Percentiles rank a stretch among this genome's conserved stretches.
These are phyloP conservation scores for Graptemys geographica DNA, from an alignment of 2,797 vertebrate species.

Conservation along the genomic window DNA sequence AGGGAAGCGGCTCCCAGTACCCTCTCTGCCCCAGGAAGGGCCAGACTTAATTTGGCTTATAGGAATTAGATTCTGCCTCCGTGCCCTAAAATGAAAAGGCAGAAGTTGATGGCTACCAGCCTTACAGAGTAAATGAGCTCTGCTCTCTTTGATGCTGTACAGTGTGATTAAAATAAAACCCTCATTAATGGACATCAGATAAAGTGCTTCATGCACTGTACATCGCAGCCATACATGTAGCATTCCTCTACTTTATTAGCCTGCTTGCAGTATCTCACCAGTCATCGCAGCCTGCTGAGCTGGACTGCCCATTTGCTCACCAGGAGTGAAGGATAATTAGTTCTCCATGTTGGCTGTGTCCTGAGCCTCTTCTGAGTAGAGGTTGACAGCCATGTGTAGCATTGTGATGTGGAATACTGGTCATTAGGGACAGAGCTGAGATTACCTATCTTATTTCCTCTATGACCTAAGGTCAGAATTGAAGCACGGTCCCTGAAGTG, in stretches of 20 bases:
- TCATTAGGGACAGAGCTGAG: constrained; percentile 56
- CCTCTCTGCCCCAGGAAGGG: constrained; percentile 55
- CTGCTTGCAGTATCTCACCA: constrained; percentile 20
- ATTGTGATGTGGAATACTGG: constrained; percentile 51
- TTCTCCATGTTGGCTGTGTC: constrained; percentile 55
- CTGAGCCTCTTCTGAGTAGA: constrained; percentile 54
- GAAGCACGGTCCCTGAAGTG: constrained; percentile 37
- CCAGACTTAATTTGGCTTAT: constrained; percentile 58
- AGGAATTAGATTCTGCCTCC: constrained; percentile 43
- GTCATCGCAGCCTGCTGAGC: constrained; percentile 38
- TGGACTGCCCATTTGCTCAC: constrained; percentile 46
- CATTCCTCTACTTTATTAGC: constrained; percentile 63
- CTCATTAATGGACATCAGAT: constrained; percentile 70
- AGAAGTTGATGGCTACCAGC: constrained; percentile 47
- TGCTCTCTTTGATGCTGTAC: constrained; percentile 36
- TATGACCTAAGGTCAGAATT: constrained; percentile 57
- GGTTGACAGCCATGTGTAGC: constrained; percentile 49
- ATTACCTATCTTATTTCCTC: constrained; percentile 74
- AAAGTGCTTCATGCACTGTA: constrained; percentile 44
- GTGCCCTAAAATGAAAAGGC: constrained; percentile 58
- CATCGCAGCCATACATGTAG: constrained; percentile 47
- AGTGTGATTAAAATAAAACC: constrained; percentile 68
- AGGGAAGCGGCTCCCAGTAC: constrained; percentile 40
- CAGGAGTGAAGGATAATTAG: constrained; percentile 71
- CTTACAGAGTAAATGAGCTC: constrained; percentile 48